Base-by-base conservation (phyloP, 2,113 vertebrate species). In the Halcyon senegalensis region DNA sequence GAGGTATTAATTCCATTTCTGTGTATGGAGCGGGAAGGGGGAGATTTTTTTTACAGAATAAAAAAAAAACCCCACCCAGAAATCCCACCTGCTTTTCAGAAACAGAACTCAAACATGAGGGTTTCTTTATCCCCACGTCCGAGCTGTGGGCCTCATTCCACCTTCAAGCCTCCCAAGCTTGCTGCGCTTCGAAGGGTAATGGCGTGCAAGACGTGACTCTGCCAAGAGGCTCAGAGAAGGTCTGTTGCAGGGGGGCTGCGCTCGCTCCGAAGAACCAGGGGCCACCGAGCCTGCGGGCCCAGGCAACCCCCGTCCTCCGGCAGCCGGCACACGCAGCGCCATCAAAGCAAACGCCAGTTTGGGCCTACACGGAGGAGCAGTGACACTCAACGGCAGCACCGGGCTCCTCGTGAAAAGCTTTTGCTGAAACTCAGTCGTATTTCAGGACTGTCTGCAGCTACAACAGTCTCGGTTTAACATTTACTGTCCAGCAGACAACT, bases 41-140 rank as follows among this genome's bases (percentile, higher is more conserved):
- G 19, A 59, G n/a, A 37, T 28, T 17, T 24, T 44, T 82, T 70
- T 20, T 60, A 50, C 19, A 23, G 58, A 80, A 46, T 5, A 77
- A 41, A 87, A 75, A 33, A 0, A 18, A 11, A 37, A 30, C 4
- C 9, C 35, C 35, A 35, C 35, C 0, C 20, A 35, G 51, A 50
- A 64, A 41, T 51, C 28, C 11, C 15, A 9, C 62, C 15, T 23
- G 31, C 48, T 67, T 46, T 67, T 44, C 25, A 64, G 86, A 70
- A 63, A 48, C 8, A 31, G 46, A 74, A 70, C 25, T 33, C 5
- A 4, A 62, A 33, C 0, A 0, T 28, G 13, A 13, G 5, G 5
- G 1, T 19, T 14, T 13, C 35, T 87, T 44, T 35, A 30, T 62
- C 35, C 46, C 35, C 13, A 1, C 31, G 9, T 46, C 56, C 46